Percentiles rank a stretch among this genome's conserved stretches.
phyloP scores from a whole-genome alignment of 2,888 invertebrate genomes.

The Trichopria drosophilae region DNA sequence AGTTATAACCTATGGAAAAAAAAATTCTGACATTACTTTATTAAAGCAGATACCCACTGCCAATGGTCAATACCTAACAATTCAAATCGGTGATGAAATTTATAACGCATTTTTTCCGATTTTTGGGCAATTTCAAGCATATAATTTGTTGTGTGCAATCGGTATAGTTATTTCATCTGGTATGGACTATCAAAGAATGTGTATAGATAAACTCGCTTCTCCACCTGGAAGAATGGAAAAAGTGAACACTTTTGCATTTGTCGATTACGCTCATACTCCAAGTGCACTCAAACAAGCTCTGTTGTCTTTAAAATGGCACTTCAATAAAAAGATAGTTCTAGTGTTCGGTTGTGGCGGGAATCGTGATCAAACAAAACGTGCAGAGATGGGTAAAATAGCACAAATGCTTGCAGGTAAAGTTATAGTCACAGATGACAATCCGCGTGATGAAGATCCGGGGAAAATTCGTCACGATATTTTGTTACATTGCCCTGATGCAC shows the following conservation, averaged over 20 bases:
- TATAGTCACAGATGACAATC: slow-evolving; percentile 23
- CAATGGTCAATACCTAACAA: slow-evolving; percentile 13
- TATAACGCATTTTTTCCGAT: slow-evolving; percentile 10
- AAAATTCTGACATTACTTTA: slow-evolving; percentile 12
- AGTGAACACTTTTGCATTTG: slow-evolving; percentile 17
- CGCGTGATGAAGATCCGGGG: slow-evolving; percentile 24
- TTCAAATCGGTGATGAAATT: slow-evolving; percentile 9
- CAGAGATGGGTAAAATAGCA: slow-evolving; percentile 23
- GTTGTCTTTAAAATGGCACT: slow-evolving; percentile 19
- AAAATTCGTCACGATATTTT: slow-evolving; percentile 20
- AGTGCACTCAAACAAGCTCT: slow-evolving; percentile 15
- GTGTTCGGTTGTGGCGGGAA: slow-evolving; percentile 17
- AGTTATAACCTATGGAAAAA: slow-evolving; percentile 17
- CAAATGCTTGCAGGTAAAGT: slow-evolving; percentile 20
- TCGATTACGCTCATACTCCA: slow-evolving; percentile 20
- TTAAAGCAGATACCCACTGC: slow-evolving; percentile 13
- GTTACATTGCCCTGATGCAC: slow-evolving; percentile 15
- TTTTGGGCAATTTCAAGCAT: slow-evolving; percentile 14
- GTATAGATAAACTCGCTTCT: slow-evolving; percentile 12
- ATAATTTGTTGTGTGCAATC: slow-evolving; percentile 15
- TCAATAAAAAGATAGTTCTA: slow-evolving; percentile 11
- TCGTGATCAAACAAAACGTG: slow-evolving; percentile 17
- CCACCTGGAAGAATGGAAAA: slow-evolving; percentile 20
- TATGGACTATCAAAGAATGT: slow-evolving; percentile 13
- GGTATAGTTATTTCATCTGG: slow-evolving; percentile 12